Evolutionary conservation across 2,888 invertebrate genomes (phyloP), one percentile per base, ranked within the genome.

Genomic region (Habroteleia sp.): DNA sequence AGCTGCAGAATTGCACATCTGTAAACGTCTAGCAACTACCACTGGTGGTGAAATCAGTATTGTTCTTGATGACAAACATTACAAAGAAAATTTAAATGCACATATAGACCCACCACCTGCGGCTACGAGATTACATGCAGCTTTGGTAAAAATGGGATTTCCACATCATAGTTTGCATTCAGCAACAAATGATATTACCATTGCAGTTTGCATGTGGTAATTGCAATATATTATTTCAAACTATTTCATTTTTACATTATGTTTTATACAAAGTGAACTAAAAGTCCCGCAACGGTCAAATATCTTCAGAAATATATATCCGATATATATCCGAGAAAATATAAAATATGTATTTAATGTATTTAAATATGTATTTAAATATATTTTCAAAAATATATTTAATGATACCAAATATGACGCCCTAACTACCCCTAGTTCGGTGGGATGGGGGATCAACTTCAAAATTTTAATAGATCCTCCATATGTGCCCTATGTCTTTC

Each of bases 101-200:
- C 92, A 93, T 81, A 91, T 94, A 3, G 92, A 93, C 87, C 93
- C 93, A 16, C 92, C 93, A 23, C 91, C 94, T 10, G 94, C 95
- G 58, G 94, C 96, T 10, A 91, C 92, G 54, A 88, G 91, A 76
- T 88, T 93, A 68, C 94, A 94, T 76, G 92, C 94, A n/a, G 93
- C 94, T 6, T 91, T 97, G 1, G 95, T 97, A 25, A 96, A 97
- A 91, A 98, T 98, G 97, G 98, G 98, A 39, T 98, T 98, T 89
- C 98, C 98, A 3, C 96, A 97, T 90, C 93, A 93, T 79, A 87
- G 90, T 52, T 90, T 91, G 62, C 90, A 92, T 76, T 91, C 91
- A 2, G 91, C 91, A 3, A 88, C 88, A 42, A 91, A 90, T 76
- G 93, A 92, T 80, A 92, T 93, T 42, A 93, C 94, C 3, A 92